These are phyloP conservation scores for Drosophila ananassae DNA, from an alignment of 1,140 invertebrate genomes.

Conservation along the genomic window DNA sequence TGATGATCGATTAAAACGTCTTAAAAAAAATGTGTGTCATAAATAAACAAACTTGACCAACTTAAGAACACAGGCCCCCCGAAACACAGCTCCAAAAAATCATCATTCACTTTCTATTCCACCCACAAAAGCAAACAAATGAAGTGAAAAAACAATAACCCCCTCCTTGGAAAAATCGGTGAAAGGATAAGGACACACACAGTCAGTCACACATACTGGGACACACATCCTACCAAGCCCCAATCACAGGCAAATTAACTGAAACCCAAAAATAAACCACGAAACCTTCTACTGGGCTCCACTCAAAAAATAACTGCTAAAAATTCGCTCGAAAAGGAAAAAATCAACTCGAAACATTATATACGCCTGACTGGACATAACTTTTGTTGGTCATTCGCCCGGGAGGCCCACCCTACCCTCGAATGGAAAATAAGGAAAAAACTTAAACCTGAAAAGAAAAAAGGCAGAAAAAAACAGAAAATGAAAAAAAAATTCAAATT, in stretches of 20 bases:
- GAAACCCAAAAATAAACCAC: constrained; percentile 40
- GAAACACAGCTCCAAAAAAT: not conserved
- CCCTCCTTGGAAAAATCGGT: constrained; percentile 42
- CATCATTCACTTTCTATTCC: constrained; percentile 1
- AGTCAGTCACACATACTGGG: not conserved
- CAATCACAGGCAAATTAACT: constrained; percentile 52
- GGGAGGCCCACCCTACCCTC: not conserved
- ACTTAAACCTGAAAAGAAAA: not conserved
- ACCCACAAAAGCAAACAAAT: constrained; percentile 37
- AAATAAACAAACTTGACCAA: constrained; percentile 4
- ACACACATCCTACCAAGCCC: not conserved
- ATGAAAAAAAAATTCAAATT: constrained; percentile 37
- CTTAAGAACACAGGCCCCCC: not conserved
- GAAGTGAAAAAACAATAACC: constrained; percentile 46
- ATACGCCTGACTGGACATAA: constrained; percentile 64
- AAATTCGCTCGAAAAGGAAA: constrained; percentile 43
- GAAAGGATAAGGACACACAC: constrained; percentile 40
- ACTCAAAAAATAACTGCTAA: constrained; percentile 40
- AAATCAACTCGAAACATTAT: constrained; percentile 73
- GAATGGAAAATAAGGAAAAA: constrained; percentile 2
- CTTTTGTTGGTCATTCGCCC: constrained; percentile 51
- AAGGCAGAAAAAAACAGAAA: constrained; percentile 6
- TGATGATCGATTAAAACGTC: not conserved
- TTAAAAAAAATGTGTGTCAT: not conserved
- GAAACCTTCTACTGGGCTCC: not conserved